Base-by-base conservation (phyloP, 2,113 vertebrate species). In the Amphiprion ocellaris region DNA sequence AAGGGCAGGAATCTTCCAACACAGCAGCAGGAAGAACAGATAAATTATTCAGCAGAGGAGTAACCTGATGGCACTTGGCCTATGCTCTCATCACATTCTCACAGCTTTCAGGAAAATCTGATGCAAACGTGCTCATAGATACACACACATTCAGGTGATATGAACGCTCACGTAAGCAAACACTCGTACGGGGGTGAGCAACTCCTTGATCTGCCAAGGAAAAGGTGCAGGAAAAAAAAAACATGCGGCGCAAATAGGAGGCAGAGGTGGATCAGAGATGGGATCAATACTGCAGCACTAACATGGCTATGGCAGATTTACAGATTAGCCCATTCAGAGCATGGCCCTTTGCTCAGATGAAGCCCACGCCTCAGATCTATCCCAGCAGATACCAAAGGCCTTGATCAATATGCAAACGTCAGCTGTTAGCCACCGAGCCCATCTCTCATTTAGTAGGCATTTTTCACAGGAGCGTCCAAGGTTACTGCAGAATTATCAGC, bases 201-300 rank as follows among this genome's bases (percentile, higher is more conserved):
- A 75, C 30, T 55, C 52, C 56, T 21, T 53, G 68, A 39, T 83
- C 72, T 65, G 74, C 49, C 59, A 69, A 65, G 67, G 70, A 67
- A 47, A 44, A 70, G 50, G 77, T 64, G 47, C 79, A 81, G 12
- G 7, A 33, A 37, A 37, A 37, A 37, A 8, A 37, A 9, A 78
- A 82, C 59, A 21, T 56, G 75, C 56, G 63, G 74, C 65, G 41
- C 82, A 89, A 90, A 90, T 86, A 86, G 82, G 50, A 83, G 78
- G 54, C 62, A 70, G 81, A 63, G 84, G 64, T 64, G 65, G 79
- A 86, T 89, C 58, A 71, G 77, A 83, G 82, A 85, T 83, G 72
- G 73, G 87, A 93, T 93, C 79, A 76, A 92, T 93, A 86, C 54
- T 30, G 62, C 74, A 26, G 88, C 89, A 92, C 82, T 89, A 81